phyloP scores from a whole-genome alignment of 2,888 invertebrate genomes.

The Crocallis elinguaria region DNA sequence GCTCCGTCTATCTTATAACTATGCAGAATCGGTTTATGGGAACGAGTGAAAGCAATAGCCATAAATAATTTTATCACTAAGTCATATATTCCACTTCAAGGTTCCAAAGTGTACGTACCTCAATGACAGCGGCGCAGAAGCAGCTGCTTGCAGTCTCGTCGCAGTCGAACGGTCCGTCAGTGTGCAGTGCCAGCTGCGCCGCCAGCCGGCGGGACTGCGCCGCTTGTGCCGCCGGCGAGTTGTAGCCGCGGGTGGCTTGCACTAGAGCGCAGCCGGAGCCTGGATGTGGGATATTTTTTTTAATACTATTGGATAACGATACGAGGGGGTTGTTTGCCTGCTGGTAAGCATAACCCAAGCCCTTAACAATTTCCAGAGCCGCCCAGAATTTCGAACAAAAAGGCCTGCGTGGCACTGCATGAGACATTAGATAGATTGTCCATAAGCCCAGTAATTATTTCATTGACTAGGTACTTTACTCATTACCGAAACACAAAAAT shows the following conservation, averaged over 20 bases:
- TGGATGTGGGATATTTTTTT: constrained; percentile 32
- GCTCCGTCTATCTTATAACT: neutral
- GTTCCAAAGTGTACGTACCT: constrained; percentile 58
- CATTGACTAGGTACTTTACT: too few species aligned
- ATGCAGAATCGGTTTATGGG: neutral
- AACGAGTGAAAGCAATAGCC: neutral
- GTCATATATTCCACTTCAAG: too few species aligned
- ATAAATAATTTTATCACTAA: too few species aligned
- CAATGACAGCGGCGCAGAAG: constrained; percentile 72
- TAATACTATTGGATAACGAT: too few species aligned
- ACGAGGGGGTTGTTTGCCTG: too few species aligned
- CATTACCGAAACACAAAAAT: too few species aligned
- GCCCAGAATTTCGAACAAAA: too few species aligned
- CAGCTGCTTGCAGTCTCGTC: constrained; percentile 55
- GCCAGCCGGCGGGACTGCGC: constrained; percentile 46
- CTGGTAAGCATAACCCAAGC: too few species aligned
- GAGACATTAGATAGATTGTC: too few species aligned
- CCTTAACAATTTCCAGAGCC: too few species aligned
- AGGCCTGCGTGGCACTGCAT: too few species aligned
- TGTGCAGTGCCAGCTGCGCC: constrained; percentile 61
- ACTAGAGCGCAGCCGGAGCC: constrained; percentile 70
- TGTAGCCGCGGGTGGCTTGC: constrained; percentile 71
- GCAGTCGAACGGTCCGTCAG: constrained; percentile 74
- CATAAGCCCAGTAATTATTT: too few species aligned
- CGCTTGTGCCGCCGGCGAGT: constrained; percentile 41